Conservation (phyloP, 2,888 invertebrate species). For the Morpho achilles region DNA sequence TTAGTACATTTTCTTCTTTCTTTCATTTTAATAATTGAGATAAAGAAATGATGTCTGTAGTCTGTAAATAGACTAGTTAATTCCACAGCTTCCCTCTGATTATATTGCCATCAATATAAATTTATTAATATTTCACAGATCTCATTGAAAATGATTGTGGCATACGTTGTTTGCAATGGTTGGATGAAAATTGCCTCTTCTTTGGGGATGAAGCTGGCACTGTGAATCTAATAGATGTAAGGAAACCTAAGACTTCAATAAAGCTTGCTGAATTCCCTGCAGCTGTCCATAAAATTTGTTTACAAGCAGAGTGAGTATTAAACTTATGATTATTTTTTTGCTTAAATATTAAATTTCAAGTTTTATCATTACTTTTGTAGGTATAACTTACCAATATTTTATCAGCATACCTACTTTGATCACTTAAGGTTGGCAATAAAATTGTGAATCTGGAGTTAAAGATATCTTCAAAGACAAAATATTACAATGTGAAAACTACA, state of each 20-base stretch:
- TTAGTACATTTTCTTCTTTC: too few species aligned
- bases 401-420: too few species aligned
- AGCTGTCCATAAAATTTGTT: slow-evolving; percentile 54
- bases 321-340: background rate
- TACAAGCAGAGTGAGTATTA: slow-evolving; percentile 53
- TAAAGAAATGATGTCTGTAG: too few species aligned
- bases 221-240: slow-evolving; percentile 51
- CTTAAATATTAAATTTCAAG: background rate
- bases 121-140: slow-evolving; percentile 41
- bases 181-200: slow-evolving; percentile 56
- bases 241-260: slow-evolving; percentile 40
- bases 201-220: slow-evolving; percentile 68
- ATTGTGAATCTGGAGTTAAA: too few species aligned
- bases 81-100: too few species aligned
- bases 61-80: too few species aligned
- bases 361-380: too few species aligned
- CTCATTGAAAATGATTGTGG: slow-evolving; percentile 56
- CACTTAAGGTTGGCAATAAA: too few species aligned
- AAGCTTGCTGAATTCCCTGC: slow-evolving; percentile 56
- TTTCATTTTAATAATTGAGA: too few species aligned
- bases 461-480: too few species aligned
- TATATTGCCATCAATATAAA: background rate
- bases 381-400: too few species aligned
- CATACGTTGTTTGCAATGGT: slow-evolving; percentile 62
- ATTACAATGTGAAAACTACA: too few species aligned